These are phyloP conservation scores for Heterotis niloticus DNA, from an alignment of 2,113 vertebrate genomes.

Conservation along the genomic window DNA sequence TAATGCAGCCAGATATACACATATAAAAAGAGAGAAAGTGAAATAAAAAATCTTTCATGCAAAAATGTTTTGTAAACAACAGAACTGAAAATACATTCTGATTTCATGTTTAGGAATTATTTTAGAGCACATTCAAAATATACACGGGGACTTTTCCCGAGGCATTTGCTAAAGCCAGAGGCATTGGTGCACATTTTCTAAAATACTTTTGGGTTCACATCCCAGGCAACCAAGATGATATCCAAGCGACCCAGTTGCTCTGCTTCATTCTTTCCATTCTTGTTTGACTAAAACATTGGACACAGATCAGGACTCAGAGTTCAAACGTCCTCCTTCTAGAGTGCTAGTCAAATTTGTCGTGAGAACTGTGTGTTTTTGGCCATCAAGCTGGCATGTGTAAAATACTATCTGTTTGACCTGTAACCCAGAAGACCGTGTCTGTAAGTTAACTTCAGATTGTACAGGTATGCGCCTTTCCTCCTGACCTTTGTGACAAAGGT, in stretches of 20 bases:
- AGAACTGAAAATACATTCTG: too few species aligned
- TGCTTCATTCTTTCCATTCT: background rate
- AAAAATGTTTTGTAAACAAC: too few species aligned
- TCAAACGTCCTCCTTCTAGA: background rate
- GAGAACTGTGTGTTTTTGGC: conserved; percentile 17
- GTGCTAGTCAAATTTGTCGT: conserved; percentile 3
- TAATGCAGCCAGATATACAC: too few species aligned
- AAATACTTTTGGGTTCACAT: conserved; percentile 35
- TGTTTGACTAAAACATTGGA: background rate
- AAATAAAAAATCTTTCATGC: too few species aligned
- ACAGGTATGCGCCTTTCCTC: background rate
- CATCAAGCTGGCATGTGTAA: background rate
- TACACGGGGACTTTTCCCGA: conserved; percentile 16
- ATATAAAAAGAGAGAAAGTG: too few species aligned
- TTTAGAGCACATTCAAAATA: too few species aligned
- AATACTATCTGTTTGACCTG: conserved; percentile 28
- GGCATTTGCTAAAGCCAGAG: too few species aligned
- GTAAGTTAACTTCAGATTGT: conserved; percentile 31
- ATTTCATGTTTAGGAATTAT: too few species aligned
- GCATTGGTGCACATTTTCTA: too few species aligned
- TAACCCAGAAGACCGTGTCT: conserved; percentile 25
- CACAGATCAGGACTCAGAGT: background rate
- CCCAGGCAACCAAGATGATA: conserved; percentile 38
- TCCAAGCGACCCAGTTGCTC: conserved; percentile 31
- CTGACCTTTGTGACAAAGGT: background rate